Base-by-base conservation (phyloP, 2,888 invertebrate genomes). In the Pterostichus niger region DNA sequence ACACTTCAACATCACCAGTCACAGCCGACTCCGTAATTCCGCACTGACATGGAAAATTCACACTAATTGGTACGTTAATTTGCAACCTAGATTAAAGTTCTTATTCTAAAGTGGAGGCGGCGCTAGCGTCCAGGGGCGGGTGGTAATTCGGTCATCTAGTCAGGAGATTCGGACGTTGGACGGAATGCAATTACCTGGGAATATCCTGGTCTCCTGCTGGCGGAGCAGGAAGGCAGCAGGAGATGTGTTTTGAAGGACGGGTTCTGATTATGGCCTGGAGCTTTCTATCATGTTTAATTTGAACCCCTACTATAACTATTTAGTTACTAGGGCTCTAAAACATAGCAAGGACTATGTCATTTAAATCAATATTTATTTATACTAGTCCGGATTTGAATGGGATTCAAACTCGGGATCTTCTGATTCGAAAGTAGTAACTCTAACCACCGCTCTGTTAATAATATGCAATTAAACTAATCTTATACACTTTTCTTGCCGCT, bases 51-150 rank as follows among this genome's bases (percentile, higher is more conserved):
- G 68, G 68, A 44, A 71, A 71, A 71, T 44, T 71, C 52, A 35
- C 44, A 52, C 49, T 75, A 75, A 75, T 75, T 75, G 75, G 75
- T 52, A 52, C 75, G 75, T 75, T 75, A 49, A 75, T 75, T 75
- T 52, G 52, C 52, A 49, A 52, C 54, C 52, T 52, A 52, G 52
- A 75, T 75, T 75, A 75, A 75, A 75, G 75, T 52, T 75, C 52
- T 75, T 52, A 52, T 75, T 75, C 73, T 73, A 15, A 13, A 49
- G 73, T 17, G 13, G 24, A n/a, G 13, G 64, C 10, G 13, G 64
- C 7, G 35, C 35, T 11, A 13, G 10, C 1, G 13, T 49, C 13
- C 13, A 11, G 49, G 5, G 49, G 49, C 40, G 40, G 40, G 7
- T n/a, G 17, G 17, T 17, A 56, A 40, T 71, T 71, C 68, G 68